Evolutionary conservation across 1,140 invertebrate species (phyloP), one percentile per base, ranked within the genome.

Genomic region (Papilio glaucus): DNA sequence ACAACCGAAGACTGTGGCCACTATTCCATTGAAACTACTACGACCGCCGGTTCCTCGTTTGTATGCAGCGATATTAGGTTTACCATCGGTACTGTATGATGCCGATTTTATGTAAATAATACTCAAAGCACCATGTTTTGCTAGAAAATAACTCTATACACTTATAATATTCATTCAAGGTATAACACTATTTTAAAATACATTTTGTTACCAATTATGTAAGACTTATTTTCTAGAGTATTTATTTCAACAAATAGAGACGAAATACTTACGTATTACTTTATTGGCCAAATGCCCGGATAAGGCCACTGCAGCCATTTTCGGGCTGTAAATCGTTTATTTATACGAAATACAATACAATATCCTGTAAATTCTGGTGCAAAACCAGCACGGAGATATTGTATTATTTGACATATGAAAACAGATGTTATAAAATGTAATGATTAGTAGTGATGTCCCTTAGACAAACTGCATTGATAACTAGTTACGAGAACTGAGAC

Each of bases 1-100:
- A 45, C 95, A 95, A 38, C 99, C 99, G 93, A 99, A 99, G 2
- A 99, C 96, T n/a, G 99, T 99, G 9, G 97, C 98, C 4, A 99
- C 98, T 73, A 98, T 95, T 0, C 99, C 99, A 94, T 97, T 99
- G 86, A 99, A 99, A 83, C 98, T 99, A 76, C 97, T 97, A 24
- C 99, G 95, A 39, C 98, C 98, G 39, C 98, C 98, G 45, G 97
- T 98, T 21, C 98, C 98, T 85, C 97, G 94, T 90, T 97, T 98
- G 73, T 91, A 91, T 26, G 91, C 76, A 26, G 91, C 91, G 42
- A 93, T 69, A 75, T 93, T 93, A 53, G 81, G 84, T 67, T 69
- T 87, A 1, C 80, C 80, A 73, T 92, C 87, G 12, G 83, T 80
- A 76, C 88, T 89, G 75, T 93, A 93, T 15, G 82, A 75, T 41